Percentiles rank a stretch among this genome's conserved stretches.
Conservation (phyloP, 1,140 invertebrate genomes). For the Probaryconus sp. region DNA sequence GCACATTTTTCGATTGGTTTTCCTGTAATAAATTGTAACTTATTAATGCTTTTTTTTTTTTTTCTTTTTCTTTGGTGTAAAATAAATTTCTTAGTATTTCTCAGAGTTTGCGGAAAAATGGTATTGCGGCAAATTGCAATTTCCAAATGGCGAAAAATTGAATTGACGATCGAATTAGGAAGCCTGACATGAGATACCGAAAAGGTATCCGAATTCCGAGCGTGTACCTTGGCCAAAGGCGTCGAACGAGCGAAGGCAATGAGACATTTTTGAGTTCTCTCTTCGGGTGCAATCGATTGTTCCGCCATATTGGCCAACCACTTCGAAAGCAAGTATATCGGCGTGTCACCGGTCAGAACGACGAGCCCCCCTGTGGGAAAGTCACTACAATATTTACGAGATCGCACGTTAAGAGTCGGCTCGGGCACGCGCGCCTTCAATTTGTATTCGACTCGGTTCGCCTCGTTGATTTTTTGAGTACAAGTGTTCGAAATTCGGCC, state of each 20-base stretch:
- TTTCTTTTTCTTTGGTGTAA: no score
- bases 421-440: slow-evolving; percentile 49
- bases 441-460: slow-evolving; percentile 57
- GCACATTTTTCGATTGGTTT: no score
- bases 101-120: no score
- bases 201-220: slow-evolving; percentile 25
- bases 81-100: no score
- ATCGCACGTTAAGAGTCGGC: slow-evolving; percentile 50
- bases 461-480: slow-evolving; percentile 60
- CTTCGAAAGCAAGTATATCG: slow-evolving; percentile 59
- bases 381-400: slow-evolving; percentile 64
- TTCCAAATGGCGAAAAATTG: slow-evolving; percentile 27
- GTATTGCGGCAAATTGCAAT: slow-evolving; percentile 18
- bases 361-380: slow-evolving; percentile 54
- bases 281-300: slow-evolving; percentile 67
- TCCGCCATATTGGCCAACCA: slow-evolving; percentile 59
- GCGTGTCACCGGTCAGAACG: slow-evolving; percentile 48
- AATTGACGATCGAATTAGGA: slow-evolving; percentile 53
- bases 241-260: slow-evolving; percentile 30
- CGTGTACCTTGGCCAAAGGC: slow-evolving; percentile 7
- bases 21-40: no score
- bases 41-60: no score
- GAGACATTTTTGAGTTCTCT: slow-evolving; percentile 59
- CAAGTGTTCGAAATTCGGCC: slow-evolving; percentile 45
- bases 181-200: slow-evolving; percentile 32